Percentiles rank a stretch among this genome's conserved stretches.
These are phyloP conservation scores for Cosmorhoe ocellata DNA, from an alignment of 2,888 invertebrate species.

Conservation along the genomic window DNA sequence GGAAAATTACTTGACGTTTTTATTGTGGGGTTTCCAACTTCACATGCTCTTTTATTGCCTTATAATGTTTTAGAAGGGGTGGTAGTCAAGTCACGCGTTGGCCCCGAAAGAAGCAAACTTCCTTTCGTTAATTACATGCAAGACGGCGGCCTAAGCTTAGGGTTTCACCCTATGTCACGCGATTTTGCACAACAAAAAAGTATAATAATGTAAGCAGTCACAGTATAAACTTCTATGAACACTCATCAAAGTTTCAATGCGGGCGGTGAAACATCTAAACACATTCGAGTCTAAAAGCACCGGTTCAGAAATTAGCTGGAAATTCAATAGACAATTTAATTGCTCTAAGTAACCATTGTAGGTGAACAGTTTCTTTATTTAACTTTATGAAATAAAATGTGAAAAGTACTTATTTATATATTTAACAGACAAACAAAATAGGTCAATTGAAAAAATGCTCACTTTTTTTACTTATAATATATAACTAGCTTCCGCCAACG, in stretches of 20 bases:
- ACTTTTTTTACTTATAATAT: conserved; percentile 39
- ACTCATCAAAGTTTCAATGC: conserved; percentile 9
- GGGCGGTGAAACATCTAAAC: conserved; percentile 15
- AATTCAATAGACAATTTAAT: too few species aligned
- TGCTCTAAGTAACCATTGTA: too few species aligned
- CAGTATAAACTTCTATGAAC: conserved; percentile 15
- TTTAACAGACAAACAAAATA: too few species aligned
- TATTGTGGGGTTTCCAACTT: conserved; percentile 50
- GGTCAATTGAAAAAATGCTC: conserved; percentile 53
- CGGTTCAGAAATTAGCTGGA: too few species aligned
- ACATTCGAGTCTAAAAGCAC: too few species aligned
- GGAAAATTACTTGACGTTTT: conserved; percentile 31
- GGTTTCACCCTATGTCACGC: conserved; percentile 66
- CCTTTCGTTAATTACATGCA: conserved; percentile 72
- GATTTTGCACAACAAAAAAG: conserved; percentile 52
- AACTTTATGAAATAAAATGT: too few species aligned
- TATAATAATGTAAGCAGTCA: conserved; percentile 11
- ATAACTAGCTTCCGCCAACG: too few species aligned
- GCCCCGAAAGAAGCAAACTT: conserved; percentile 69
- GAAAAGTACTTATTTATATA: too few species aligned
- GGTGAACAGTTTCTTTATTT: too few species aligned
- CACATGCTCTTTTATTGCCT: conserved; percentile 65
- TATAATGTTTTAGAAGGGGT: conserved; percentile 59
- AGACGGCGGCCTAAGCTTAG: conserved; percentile 55
- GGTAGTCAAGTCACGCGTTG: conserved; percentile 69